A percentile compares a stretch with the other conserved stretches of the same genome.
Conservation (phyloP, 2,113 vertebrate genomes). For the Phrynosoma platyrhinos region DNA sequence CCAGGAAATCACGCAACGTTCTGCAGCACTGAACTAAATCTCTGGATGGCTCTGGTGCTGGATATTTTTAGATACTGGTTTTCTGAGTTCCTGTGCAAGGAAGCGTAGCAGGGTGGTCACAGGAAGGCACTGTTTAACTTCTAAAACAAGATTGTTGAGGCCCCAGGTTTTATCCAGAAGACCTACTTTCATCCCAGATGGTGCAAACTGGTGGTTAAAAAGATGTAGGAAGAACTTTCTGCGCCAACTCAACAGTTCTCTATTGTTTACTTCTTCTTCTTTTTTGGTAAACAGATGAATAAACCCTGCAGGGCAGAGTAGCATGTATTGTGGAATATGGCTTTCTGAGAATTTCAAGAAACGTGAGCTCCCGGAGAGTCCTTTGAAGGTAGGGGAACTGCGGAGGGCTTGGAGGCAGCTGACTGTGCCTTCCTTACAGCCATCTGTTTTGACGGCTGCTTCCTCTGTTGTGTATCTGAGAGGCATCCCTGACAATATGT, state of each 20-base stretch:
- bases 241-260: background rate
- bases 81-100: slow-evolving; percentile 13
- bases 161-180: background rate
- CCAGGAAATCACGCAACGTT: background rate
- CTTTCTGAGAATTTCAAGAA: background rate
- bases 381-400: background rate
- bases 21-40: background rate
- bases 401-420: background rate
- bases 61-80: slow-evolving; percentile 30
- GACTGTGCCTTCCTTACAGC: background rate
- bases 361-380: background rate
- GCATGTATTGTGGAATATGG: background rate
- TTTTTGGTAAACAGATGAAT: background rate
- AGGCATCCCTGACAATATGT: background rate
- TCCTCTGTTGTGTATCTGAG: background rate
- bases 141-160: background rate
- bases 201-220: background rate
- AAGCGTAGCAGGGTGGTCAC: background rate
- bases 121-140: background rate
- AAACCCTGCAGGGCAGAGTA: background rate
- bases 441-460: background rate
- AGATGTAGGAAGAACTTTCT: background rate
- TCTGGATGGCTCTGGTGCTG: background rate
- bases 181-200: background rate
- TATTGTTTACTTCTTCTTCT: too few relatives aligned